Conservation (phyloP, 2,113 vertebrate genomes). For the Equus przewalskii region DNA sequence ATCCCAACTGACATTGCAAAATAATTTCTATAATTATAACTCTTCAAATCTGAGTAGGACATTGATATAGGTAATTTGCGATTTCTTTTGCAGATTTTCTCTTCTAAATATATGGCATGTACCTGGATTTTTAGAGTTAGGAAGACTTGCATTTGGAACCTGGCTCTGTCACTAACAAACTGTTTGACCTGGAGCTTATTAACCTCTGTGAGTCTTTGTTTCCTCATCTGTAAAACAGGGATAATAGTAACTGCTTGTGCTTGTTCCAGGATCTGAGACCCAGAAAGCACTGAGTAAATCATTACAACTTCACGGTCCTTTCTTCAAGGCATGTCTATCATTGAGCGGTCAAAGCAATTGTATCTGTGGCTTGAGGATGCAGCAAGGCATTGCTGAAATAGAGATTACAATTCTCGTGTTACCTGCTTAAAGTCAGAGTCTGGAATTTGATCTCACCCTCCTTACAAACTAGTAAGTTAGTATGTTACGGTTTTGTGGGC, state of each 20-base stretch:
- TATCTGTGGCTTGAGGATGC: background rate
- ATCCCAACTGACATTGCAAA: background rate
- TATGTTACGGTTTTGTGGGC: background rate
- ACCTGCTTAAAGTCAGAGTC: background rate
- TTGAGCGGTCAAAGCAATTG: background rate
- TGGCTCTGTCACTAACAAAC: background rate
- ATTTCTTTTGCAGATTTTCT: background rate
- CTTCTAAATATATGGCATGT: background rate
- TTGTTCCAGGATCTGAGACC: background rate
- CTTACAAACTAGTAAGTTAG: background rate
- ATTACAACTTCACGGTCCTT: background rate
- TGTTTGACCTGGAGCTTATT: background rate
- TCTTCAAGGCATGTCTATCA: background rate
- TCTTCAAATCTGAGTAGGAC: background rate
- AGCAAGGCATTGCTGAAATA: background rate
- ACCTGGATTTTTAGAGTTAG: background rate
- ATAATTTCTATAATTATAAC: background rate
- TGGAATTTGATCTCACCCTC: background rate
- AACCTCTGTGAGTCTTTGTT: background rate
- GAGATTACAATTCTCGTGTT: background rate
- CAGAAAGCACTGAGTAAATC: background rate
- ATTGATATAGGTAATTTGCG: background rate
- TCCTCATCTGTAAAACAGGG: background rate
- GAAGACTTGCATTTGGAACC: background rate
- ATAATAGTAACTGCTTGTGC: background rate